Base-by-base conservation (phyloP, 1,140 invertebrate species). In the Ylistrum balloti region DNA sequence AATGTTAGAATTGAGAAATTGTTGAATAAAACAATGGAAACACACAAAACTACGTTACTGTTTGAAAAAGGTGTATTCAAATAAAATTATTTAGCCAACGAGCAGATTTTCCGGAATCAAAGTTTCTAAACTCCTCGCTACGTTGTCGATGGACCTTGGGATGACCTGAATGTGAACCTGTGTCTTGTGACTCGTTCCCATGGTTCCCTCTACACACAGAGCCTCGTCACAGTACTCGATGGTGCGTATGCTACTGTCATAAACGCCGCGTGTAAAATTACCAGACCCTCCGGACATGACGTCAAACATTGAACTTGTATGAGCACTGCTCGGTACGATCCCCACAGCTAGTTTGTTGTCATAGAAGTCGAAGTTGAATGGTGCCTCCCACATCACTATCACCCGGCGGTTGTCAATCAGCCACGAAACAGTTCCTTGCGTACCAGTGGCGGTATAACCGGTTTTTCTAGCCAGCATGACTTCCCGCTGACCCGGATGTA, bases 301-400 rank as follows among this genome's bases (percentile, higher is more conserved):
- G 17, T 74, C 56, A 74, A 74, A 74, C 56, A 74, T 74, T 22
- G 56, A n/a, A n/a, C n/a, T 74, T 0, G 56, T 74, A n/a, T 74
- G 56, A 11, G 56, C n/a, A 2, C 3, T 11, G 13, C 5, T 9
- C 11, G 56, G 56, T 17, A 74, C n/a, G 5, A 74, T 74, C 17
- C 56, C 56, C 17, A 74, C 56, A 74, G 56, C 56, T 28, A 74
- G n/a, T 74, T 74, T 74, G n/a, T 74, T 74, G 9, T 22, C n/a
- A n/a, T 74, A 74, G 22, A 74, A 74, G 56, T 74, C 56, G 17
- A 74, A 74, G 56, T 74, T 74, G 56, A 74, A 74, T 74, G 56
- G 56, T 11, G 56, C 56, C 56, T 74, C 56, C 56, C 56, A 74
- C 56, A 74, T 74, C 2, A 74, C 56, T 7, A 74, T 74, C 22